These are phyloP conservation scores for Eclectus roratus DNA, from an alignment of 2,113 vertebrate species.

Conservation along the genomic window DNA sequence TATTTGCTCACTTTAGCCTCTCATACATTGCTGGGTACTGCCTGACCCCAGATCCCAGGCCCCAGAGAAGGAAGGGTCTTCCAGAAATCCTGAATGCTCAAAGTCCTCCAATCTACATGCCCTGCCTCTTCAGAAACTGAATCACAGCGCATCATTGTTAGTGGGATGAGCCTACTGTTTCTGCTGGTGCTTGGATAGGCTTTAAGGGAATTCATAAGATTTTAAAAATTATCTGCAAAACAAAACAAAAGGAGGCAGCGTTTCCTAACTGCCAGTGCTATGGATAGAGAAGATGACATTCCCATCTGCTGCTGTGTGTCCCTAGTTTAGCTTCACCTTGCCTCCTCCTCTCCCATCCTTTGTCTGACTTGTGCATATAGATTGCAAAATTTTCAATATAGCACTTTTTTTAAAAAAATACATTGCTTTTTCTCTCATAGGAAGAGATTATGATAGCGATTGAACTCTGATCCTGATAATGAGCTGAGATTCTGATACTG, in stretches of 20 bases:
- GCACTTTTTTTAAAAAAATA: neutral
- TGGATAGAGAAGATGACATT: neutral
- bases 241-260: neutral
- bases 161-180: neutral
- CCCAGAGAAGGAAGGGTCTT: neutral
- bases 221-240: neutral
- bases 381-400: neutral
- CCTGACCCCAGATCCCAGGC: neutral
- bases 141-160: neutral
- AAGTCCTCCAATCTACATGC: neutral
- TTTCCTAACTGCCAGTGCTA: neutral
- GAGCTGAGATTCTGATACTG: neutral
- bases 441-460: neutral
- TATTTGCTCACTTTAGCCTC: neutral
- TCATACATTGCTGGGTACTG: neutral
- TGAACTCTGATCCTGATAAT: neutral
- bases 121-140: neutral
- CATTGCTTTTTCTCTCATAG: neutral
- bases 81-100: neutral
- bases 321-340: neutral
- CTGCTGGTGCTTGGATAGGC: neutral
- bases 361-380: neutral
- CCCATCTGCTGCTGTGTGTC: neutral
- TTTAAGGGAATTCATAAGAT: neutral
- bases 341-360: neutral